phyloP scores from a whole-genome alignment of 1,140 invertebrate genomes.

The Schmidtea mediterranea region DNA sequence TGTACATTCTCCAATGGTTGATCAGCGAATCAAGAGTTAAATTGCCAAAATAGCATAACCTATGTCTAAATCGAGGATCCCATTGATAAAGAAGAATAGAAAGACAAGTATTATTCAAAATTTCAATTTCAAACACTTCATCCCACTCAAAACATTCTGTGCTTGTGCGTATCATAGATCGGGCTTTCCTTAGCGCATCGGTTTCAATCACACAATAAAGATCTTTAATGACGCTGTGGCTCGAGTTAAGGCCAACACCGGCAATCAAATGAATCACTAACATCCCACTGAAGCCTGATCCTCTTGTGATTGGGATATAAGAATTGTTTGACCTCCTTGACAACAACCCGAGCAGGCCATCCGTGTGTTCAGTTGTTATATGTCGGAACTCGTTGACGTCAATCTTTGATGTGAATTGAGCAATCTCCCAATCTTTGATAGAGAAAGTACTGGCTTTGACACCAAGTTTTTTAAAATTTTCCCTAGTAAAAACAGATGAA shows the following conservation, averaged over 20 bases:
- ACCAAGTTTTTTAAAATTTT: too few species aligned
- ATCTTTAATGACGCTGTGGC: slow-evolving; percentile 38
- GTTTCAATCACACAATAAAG: slow-evolving; percentile 86
- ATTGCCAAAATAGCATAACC: slow-evolving; percentile 25
- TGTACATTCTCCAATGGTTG: slow-evolving; percentile 11
- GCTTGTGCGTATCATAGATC: slow-evolving; percentile 80
- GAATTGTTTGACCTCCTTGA: not conserved
- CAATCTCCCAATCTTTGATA: not conserved
- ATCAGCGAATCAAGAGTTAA: slow-evolving; percentile 12
- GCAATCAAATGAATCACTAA: slow-evolving; percentile 3
- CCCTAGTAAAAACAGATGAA: too few species aligned
- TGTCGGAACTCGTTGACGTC: not conserved
- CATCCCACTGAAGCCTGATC: not conserved
- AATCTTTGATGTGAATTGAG: not conserved
- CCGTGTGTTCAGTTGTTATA: not conserved
- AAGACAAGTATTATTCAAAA: slow-evolving; percentile 67
- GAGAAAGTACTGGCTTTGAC: not conserved
- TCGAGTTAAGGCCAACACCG: slow-evolving; percentile 2
- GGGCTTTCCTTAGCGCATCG: slow-evolving; percentile 77
- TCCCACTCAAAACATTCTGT: slow-evolving; percentile 96
- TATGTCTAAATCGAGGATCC: slow-evolving; percentile 44
- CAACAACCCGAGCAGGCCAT: not conserved
- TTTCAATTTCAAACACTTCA: slow-evolving; percentile 83
- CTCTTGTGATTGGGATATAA: not conserved
- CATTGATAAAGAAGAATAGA: slow-evolving; percentile 89